These are phyloP conservation scores for Tridacna crocea DNA, from an alignment of 2,888 invertebrate genomes.

Conservation along the genomic window DNA sequence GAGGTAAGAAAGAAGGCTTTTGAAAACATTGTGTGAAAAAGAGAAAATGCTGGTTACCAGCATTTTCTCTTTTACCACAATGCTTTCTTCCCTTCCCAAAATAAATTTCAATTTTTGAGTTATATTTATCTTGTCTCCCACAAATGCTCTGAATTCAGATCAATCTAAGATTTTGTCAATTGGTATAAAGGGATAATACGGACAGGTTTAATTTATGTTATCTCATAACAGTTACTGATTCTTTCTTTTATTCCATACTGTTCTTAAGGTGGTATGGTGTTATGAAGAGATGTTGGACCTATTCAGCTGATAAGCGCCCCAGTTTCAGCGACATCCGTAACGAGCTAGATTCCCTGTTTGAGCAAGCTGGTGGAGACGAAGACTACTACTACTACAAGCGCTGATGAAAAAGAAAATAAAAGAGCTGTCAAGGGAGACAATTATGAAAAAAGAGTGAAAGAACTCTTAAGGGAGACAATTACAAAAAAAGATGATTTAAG, in stretches of 20 bases:
- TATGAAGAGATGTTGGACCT: slow-evolving; percentile 67
- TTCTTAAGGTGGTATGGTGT: slow-evolving; percentile 62
- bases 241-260: background rate
- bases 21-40: too few relatives aligned
- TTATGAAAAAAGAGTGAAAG: background rate
- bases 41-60: too few relatives aligned
- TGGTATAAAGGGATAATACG: too few relatives aligned
- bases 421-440: background rate
- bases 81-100: too few relatives aligned
- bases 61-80: too few relatives aligned
- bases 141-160: too few relatives aligned
- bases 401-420: background rate
- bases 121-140: too few relatives aligned
- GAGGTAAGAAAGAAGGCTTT: background rate
- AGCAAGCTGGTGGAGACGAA: slow-evolving; percentile 53
- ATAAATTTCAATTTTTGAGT: too few relatives aligned
- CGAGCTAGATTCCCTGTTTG: slow-evolving; percentile 59
- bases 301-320: slow-evolving; percentile 53
- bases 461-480: background rate
- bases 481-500: background rate
- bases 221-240: too few relatives aligned
- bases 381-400: slow-evolving; percentile 58
- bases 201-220: too few relatives aligned
- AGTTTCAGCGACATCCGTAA: slow-evolving; percentile 53
- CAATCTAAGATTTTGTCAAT: too few relatives aligned